phyloP scores from a whole-genome alignment of 2,888 invertebrate genomes.

The Ichneumon xanthorius region DNA sequence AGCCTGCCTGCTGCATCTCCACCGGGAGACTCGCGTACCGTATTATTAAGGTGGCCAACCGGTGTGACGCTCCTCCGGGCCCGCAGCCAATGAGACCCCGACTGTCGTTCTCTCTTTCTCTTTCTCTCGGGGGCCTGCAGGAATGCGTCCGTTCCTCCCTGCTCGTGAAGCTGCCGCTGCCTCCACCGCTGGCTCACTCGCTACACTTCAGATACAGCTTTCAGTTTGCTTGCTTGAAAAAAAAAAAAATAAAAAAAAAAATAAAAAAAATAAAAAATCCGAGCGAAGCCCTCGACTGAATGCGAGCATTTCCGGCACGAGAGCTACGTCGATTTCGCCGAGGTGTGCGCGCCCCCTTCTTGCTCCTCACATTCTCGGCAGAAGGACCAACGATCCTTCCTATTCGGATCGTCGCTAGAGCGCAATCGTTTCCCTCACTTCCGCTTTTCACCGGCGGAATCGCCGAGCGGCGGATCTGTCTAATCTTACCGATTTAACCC shows the following conservation, averaged over 20 bases:
- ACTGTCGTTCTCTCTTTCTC: conserved; percentile 48
- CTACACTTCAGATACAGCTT: conserved; percentile 43
- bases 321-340: conserved; percentile 47
- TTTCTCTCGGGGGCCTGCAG: conserved; percentile 71
- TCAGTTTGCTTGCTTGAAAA: conserved; percentile 50
- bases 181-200: conserved; percentile 26
- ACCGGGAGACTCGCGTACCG: conserved; percentile 74
- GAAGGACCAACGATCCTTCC: background rate
- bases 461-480: background rate
- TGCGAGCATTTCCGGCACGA: conserved; percentile 53
- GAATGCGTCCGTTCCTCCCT: conserved; percentile 79
- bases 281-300: conserved; percentile 21
- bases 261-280: background rate
- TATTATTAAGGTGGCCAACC: conserved; percentile 84
- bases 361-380: conserved; percentile 2
- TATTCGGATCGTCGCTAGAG: background rate
- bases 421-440: background rate
- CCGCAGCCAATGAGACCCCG: conserved; percentile 82
- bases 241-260: conserved; percentile 5
- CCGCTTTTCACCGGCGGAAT: background rate
- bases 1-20: conserved; percentile 70
- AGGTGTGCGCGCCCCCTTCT: background rate
- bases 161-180: conserved; percentile 39
- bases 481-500: background rate
- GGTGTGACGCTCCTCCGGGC: conserved; percentile 82